phyloP scores from a whole-genome alignment of 2,888 invertebrate genomes.

The Sphecodes monilicornis region DNA sequence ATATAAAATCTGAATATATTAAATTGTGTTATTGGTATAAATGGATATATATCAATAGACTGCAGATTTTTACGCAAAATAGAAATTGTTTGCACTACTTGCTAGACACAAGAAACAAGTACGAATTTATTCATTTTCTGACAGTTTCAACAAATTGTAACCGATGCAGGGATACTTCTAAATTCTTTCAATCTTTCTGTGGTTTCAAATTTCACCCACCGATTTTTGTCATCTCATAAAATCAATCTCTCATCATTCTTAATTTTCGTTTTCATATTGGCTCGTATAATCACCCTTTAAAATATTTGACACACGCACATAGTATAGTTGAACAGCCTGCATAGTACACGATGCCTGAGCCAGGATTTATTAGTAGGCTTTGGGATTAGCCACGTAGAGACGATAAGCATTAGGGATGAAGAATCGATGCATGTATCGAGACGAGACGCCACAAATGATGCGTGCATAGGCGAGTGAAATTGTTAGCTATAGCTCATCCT shows the following conservation, averaged over 20 bases:
- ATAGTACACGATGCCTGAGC: background rate
- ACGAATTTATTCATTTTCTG: too few species aligned
- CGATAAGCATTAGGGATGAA: constrained; percentile 1
- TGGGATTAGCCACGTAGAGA: background rate
- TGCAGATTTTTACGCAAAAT: too few species aligned
- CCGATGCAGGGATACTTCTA: too few species aligned
- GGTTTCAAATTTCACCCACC: too few species aligned
- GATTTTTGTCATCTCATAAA: too few species aligned
- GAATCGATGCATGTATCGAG: background rate
- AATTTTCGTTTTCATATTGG: background rate
- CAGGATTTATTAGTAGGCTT: background rate
- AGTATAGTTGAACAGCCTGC: background rate
- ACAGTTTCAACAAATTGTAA: too few species aligned
- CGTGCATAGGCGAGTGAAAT: background rate
- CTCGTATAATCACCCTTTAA: background rate
- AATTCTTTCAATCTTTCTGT: too few species aligned
- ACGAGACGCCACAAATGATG: background rate
- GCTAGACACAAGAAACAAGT: too few species aligned
- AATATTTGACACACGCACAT: background rate
- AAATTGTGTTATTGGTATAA: too few species aligned
- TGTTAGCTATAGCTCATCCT: background rate
- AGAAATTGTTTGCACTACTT: too few species aligned
- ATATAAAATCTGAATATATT: too few species aligned
- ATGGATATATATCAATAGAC: too few species aligned
- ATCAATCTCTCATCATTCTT: background rate